phyloP scores from a whole-genome alignment of 2,888 invertebrate species.

The Rhogogaster chlorosoma region DNA sequence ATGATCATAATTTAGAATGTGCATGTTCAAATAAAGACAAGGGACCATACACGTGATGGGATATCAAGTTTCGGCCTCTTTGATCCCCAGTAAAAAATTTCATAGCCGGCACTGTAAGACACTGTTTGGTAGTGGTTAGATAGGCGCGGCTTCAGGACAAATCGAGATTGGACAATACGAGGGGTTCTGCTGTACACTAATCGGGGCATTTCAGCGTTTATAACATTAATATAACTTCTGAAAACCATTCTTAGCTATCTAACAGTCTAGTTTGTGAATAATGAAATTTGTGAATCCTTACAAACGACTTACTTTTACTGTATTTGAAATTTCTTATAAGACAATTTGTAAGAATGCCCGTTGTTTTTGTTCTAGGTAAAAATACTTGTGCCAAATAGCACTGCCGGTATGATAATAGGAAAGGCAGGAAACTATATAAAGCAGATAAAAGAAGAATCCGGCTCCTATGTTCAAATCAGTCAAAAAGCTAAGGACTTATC shows the following conservation, averaged over 20 bases:
- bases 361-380: slow-evolving; percentile 83
- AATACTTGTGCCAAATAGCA: slow-evolving; percentile 97
- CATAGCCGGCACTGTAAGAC: no score
- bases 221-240: background rate
- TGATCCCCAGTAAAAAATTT: no score
- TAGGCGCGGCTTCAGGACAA: no score
- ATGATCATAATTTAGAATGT: no score
- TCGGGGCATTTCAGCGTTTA: background rate
- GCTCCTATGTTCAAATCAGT: slow-evolving; percentile 97
- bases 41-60: no score
- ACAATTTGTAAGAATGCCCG: background rate
- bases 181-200: background rate
- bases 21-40: no score
- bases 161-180: no score
- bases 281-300: background rate
- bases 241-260: slow-evolving; percentile 27
- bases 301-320: background rate
- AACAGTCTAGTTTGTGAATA: background rate
- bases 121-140: no score
- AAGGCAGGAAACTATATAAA: slow-evolving; percentile 98
- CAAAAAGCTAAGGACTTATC: slow-evolving; percentile 97
- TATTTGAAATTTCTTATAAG: background rate
- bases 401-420: slow-evolving; percentile 98
- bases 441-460: slow-evolving; percentile 96
- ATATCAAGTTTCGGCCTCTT: no score